A percentile compares a stretch with the other conserved stretches of the same genome.
phyloP scores from a whole-genome alignment of 2,797 vertebrate genomes.

The Parotocinclus haroldoi region DNA sequence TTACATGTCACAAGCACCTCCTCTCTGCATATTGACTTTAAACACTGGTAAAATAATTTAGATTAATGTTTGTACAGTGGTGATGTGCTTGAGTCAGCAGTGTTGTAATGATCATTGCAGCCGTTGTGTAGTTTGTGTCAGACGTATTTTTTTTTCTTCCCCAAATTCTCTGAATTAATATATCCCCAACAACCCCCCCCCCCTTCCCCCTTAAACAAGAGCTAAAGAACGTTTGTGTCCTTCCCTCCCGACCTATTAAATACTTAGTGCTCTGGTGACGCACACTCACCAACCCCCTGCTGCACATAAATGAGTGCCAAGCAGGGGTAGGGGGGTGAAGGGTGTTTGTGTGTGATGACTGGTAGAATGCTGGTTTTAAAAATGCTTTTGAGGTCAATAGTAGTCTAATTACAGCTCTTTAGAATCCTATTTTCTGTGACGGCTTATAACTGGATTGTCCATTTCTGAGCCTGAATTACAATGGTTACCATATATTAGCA shows the following conservation, averaged over 20 bases:
- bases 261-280: conserved; percentile 1
- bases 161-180: neutral
- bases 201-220: neutral
- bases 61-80: too few relatives aligned
- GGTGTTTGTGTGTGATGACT: neutral
- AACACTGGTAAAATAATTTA: too few relatives aligned
- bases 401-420: conserved; percentile 17
- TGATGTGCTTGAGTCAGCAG: too few relatives aligned
- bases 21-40: too few relatives aligned
- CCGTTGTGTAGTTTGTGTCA: neutral
- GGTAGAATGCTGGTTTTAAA: conserved; percentile 12
- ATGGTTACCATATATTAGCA: too few relatives aligned
- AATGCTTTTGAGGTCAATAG: conserved; percentile 14
- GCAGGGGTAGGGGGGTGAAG: neutral
- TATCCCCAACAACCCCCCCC: too few relatives aligned
- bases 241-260: conserved; percentile 22
- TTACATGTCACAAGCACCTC: too few relatives aligned
- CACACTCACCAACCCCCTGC: conserved; percentile 2
- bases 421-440: neutral
- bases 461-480: neutral
- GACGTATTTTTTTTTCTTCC: too few relatives aligned
- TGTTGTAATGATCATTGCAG: neutral
- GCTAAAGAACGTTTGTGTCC: conserved; percentile 13
- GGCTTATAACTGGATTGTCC: neutral
- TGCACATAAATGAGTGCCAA: neutral